Conservation (phyloP, 2,888 invertebrate species). For the Cyaniris semiargus region DNA sequence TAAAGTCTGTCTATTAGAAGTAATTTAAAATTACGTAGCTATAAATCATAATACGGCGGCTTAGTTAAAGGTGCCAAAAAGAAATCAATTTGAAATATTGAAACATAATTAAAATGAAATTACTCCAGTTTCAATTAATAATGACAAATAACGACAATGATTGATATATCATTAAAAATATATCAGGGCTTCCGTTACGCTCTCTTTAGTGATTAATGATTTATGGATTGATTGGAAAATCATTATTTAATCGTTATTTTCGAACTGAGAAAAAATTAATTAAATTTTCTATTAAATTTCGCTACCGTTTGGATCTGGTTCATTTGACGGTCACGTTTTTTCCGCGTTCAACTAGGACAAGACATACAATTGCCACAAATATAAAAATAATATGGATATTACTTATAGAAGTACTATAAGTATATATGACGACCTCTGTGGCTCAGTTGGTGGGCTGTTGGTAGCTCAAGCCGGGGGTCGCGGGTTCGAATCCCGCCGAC, state of each 20-base stretch:
- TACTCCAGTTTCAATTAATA: constrained; percentile 55
- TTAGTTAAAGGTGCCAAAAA: constrained; percentile 27
- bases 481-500: too few species aligned
- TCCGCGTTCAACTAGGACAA: not conserved
- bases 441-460: too few species aligned
- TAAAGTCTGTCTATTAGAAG: constrained; percentile 13
- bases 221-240: constrained; percentile 53
- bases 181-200: constrained; percentile 63
- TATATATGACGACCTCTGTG: too few species aligned
- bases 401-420: too few species aligned
- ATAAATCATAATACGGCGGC: constrained; percentile 18
- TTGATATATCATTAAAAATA: constrained; percentile 49
- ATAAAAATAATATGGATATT: too few species aligned
- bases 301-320: constrained; percentile 22
- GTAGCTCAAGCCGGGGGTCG: too few species aligned
- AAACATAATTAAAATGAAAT: constrained; percentile 44
- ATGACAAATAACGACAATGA: constrained; percentile 46
- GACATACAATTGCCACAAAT: too few species aligned
- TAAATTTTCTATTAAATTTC: constrained; percentile 16
- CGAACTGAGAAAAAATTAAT: not conserved
- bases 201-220: constrained; percentile 66
- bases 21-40: not conserved
- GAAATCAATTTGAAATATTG: constrained; percentile 33
- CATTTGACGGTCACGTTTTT: not conserved
- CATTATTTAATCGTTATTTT: constrained; percentile 17